These are phyloP conservation scores for Gymnocheta viridis DNA, from an alignment of 2,888 invertebrate genomes.

Conservation along the genomic window DNA sequence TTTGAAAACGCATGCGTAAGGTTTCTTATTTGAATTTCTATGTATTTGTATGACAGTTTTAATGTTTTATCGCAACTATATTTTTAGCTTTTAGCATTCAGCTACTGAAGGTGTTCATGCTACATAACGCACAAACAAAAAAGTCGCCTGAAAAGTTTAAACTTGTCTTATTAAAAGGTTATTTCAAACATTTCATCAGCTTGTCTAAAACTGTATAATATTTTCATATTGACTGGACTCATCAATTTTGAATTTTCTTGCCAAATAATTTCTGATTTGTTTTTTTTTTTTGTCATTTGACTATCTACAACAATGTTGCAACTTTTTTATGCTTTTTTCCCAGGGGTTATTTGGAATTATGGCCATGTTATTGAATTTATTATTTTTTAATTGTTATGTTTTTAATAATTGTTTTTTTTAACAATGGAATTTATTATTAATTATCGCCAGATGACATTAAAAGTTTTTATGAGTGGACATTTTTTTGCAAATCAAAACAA, in stretches of 20 bases:
- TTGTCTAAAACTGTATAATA: neutral
- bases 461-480: neutral
- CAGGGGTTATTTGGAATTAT: constrained; percentile 39
- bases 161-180: constrained; percentile 38
- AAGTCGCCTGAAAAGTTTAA: neutral
- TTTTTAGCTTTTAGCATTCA: constrained; percentile 28
- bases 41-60: neutral
- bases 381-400: constrained; percentile 54
- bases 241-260: constrained; percentile 42
- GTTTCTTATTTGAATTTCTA: neutral
- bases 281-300: neutral
- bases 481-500: neutral
- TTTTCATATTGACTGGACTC: constrained; percentile 17
- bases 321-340: neutral
- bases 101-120: constrained; percentile 61
- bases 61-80: constrained; percentile 22
- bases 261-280: constrained; percentile 8
- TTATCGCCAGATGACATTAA: constrained; percentile 49
- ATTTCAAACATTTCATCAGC: constrained; percentile 20
- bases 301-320: constrained; percentile 7
- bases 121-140: constrained; percentile 12
- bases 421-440: constrained; percentile 57
- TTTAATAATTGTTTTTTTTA: neutral
- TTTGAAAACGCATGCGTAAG: constrained; percentile 23
- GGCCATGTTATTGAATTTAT: constrained; percentile 61